Percentiles rank a stretch among this genome's conserved stretches.
Evolutionary conservation across 2,113 vertebrate species (phyloP).

Genomic region (Burhinus oedicnemus): DNA sequence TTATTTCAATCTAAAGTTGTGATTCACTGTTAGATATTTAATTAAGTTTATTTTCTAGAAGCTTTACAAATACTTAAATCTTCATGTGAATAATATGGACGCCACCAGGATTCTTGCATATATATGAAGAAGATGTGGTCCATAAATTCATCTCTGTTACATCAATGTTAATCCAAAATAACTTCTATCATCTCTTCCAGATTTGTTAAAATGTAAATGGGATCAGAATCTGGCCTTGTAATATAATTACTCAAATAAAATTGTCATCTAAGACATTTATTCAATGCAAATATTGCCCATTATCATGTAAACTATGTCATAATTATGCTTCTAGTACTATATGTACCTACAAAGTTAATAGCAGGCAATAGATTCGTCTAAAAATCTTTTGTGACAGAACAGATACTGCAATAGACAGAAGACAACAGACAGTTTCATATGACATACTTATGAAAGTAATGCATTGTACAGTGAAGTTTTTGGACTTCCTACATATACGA

Average conservation of each 20-base stretch:
- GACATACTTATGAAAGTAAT: not conserved
- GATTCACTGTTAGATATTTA: not conserved
- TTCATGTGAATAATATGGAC: not conserved
- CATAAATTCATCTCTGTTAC: not conserved
- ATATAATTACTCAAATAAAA: not conserved
- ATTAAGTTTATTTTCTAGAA: conserved; percentile 4
- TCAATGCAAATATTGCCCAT: not conserved
- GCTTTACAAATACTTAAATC: not conserved
- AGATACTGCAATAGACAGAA: not conserved
- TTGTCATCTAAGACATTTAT: not conserved
- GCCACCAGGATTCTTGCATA: not conserved
- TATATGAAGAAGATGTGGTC: not conserved
- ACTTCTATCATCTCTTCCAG: not conserved
- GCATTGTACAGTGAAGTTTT: not conserved
- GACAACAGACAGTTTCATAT: not conserved
- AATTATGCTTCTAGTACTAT: not conserved
- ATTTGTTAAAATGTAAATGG: not conserved
- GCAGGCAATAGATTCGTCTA: not conserved
- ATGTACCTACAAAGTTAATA: not conserved
- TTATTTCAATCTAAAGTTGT: conserved; percentile 10
- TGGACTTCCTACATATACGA: not conserved
- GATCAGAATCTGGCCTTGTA: not conserved
- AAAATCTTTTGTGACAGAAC: not conserved
- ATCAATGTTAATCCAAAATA: not conserved
- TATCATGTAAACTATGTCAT: not conserved